phyloP scores from a whole-genome alignment of 2,888 invertebrate species.

The Theodoxus fluviatilis region DNA sequence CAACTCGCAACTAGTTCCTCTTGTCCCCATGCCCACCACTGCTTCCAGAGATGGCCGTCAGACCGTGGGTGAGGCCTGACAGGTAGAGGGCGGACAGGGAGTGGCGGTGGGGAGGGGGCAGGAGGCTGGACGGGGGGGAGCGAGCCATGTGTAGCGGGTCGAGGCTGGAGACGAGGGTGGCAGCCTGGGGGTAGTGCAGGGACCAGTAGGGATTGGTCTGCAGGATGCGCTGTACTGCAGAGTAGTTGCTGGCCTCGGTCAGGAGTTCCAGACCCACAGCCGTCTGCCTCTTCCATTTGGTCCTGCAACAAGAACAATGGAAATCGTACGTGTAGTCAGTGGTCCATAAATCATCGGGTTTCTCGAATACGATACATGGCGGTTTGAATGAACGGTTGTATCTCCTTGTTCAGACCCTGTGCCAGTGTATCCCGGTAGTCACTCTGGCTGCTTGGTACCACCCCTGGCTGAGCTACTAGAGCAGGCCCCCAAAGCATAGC shows the following conservation, averaged over 20 bases:
- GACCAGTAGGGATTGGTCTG: slow-evolving; percentile 61
- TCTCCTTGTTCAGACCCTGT: neutral
- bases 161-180: slow-evolving; percentile 32
- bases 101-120: no score
- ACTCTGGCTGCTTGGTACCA: no score
- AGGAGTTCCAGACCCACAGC: slow-evolving; percentile 94
- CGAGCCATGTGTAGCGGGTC: no score
- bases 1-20: no score
- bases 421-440: neutral
- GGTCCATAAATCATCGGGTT: neutral
- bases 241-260: slow-evolving; percentile 95
- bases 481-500: no score
- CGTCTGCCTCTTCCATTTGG: slow-evolving; percentile 98
- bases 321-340: no score
- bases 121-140: slow-evolving; percentile 32
- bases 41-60: no score
- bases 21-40: no score
- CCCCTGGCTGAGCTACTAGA: no score
- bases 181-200: slow-evolving; percentile 41
- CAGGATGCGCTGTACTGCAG: slow-evolving; percentile 88
- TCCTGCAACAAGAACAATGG: slow-evolving; percentile 72
- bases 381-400: neutral
- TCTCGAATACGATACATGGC: neutral
- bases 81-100: no score
- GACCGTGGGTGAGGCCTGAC: no score